phyloP scores from a whole-genome alignment of 2,113 vertebrate species.

The Pyxicephalus adspersus region DNA sequence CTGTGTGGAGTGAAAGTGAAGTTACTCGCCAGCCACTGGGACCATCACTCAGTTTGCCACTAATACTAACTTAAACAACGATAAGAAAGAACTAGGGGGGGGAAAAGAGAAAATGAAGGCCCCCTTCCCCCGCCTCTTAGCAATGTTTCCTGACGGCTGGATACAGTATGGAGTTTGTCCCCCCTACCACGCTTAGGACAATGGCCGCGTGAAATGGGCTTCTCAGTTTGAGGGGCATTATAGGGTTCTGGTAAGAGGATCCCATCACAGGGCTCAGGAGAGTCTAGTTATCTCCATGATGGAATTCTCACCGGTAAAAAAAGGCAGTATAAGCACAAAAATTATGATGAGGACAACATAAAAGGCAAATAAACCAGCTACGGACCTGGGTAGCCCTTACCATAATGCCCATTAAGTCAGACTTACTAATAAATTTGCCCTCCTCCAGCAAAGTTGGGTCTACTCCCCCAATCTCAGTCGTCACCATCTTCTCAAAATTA shows the following conservation, averaged over 20 bases:
- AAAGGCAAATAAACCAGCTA: too few relatives aligned
- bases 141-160: neutral
- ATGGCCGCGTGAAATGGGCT: slow-evolving; percentile 23
- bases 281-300: neutral
- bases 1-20: slow-evolving; percentile 42
- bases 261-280: neutral
- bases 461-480: too few relatives aligned
- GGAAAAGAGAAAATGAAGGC: neutral
- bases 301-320: neutral
- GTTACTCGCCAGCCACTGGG: slow-evolving; percentile 38
- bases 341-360: too few relatives aligned
- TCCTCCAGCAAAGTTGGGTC: too few relatives aligned
- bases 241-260: slow-evolving; percentile 7
- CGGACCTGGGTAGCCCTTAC: too few relatives aligned
- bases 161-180: neutral
- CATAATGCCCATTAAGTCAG: too few relatives aligned
- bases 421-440: too few relatives aligned
- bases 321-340: neutral
- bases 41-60: slow-evolving; percentile 34
- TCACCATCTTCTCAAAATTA: too few relatives aligned
- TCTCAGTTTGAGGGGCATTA: neutral
- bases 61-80: slow-evolving; percentile 23
- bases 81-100: neutral
- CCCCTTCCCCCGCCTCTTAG: neutral
- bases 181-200: slow-evolving; percentile 14